A percentile compares a stretch with the other conserved stretches of the same genome.
Evolutionary conservation across 1,140 invertebrate species (phyloP).

Genomic region (Drosophila pandora): DNA sequence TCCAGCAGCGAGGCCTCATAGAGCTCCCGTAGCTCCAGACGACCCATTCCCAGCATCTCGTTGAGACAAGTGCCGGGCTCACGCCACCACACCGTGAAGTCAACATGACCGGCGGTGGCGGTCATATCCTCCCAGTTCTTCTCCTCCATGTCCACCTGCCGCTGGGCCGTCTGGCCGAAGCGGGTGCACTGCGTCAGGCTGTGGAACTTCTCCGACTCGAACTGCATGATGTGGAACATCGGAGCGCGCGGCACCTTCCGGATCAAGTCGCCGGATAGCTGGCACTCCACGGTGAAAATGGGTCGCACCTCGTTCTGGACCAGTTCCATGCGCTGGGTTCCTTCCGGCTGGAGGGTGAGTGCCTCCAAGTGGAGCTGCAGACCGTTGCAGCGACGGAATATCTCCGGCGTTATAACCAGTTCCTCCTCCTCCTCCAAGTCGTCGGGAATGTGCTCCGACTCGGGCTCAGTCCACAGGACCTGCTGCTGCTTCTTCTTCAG

Average conservation of each 20-base stretch:
- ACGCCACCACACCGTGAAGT: slow-evolving; percentile 80
- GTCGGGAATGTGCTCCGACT: slow-evolving; percentile 34
- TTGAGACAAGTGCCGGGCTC: slow-evolving; percentile 80
- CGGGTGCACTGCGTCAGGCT: slow-evolving; percentile 79
- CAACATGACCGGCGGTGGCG: slow-evolving; percentile 46
- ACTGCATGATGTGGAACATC: slow-evolving; percentile 80
- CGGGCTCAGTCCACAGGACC: slow-evolving; percentile 44
- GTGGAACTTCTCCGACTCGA: slow-evolving; percentile 80
- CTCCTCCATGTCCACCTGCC: slow-evolving; percentile 51
- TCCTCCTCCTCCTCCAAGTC: slow-evolving; percentile 24
- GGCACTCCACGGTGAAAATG: slow-evolving; percentile 79
- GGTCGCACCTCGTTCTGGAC: slow-evolving; percentile 74
- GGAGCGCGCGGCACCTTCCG: slow-evolving; percentile 53
- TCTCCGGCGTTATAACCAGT: slow-evolving; percentile 48
- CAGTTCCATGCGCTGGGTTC: slow-evolving; percentile 76
- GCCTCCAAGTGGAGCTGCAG: slow-evolving; percentile 76
- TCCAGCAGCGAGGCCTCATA: slow-evolving; percentile 71
- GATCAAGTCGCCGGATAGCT: slow-evolving; percentile 70
- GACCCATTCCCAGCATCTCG: slow-evolving; percentile 77
- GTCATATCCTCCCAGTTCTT: slow-evolving; percentile 28
- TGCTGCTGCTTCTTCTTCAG: slow-evolving; percentile 50
- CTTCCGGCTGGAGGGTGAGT: slow-evolving; percentile 71
- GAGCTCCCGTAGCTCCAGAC: slow-evolving; percentile 63
- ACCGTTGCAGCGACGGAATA: slow-evolving; percentile 64
- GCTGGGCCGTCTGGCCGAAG: slow-evolving; percentile 72